Conservation (phyloP, 2,888 invertebrate genomes). For the Sinelater perroti region DNA sequence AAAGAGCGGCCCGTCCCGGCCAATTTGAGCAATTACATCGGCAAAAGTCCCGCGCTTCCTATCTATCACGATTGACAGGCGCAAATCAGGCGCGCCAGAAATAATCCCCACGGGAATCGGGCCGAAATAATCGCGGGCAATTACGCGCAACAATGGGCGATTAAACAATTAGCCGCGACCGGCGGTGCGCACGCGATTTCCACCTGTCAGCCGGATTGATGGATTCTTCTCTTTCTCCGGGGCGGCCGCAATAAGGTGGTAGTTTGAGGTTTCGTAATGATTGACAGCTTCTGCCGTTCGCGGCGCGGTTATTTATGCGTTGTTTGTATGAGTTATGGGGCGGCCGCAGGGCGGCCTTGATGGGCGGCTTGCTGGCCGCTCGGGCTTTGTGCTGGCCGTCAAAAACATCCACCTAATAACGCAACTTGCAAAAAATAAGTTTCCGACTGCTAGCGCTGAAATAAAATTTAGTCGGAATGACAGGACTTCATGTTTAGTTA, state of each 20-base stretch:
- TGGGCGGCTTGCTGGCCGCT: constrained; percentile 24
- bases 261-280: constrained; percentile 53
- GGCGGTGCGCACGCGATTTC: constrained; percentile 57
- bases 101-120: constrained; percentile 52
- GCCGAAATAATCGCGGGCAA: constrained; percentile 43
- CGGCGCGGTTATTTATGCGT: constrained; percentile 54
- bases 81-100: constrained; percentile 54
- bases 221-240: constrained; percentile 43
- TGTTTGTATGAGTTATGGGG: constrained; percentile 35
- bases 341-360: constrained; percentile 22
- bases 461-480: too few species aligned
- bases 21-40: constrained; percentile 31
- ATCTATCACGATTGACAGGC: constrained; percentile 59
- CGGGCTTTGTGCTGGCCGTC: neutral
- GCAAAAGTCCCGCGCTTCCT: constrained; percentile 47
- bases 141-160: constrained; percentile 54
- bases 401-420: too few species aligned
- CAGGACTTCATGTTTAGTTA: too few species aligned
- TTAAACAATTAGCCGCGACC: constrained; percentile 59
- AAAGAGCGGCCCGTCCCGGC: constrained; percentile 22
- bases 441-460: too few species aligned
- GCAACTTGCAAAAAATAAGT: too few species aligned
- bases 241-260: constrained; percentile 39
- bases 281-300: constrained; percentile 56
- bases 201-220: constrained; percentile 56